These are phyloP conservation scores for Drosophila flavopinicola DNA, from an alignment of 2,888 invertebrate genomes.

Conservation along the genomic window DNA sequence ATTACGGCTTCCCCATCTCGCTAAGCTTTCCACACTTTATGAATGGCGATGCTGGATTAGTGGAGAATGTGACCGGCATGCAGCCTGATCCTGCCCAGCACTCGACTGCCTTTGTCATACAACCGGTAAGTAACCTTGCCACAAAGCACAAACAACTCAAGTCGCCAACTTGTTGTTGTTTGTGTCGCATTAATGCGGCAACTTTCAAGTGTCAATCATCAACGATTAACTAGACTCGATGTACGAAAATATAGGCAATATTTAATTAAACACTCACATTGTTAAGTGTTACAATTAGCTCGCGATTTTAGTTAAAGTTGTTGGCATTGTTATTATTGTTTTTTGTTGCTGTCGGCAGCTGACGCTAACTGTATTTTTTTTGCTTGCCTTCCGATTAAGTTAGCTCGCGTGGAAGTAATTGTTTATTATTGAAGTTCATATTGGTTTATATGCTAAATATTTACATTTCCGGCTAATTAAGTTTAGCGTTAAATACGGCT, in stretches of 20 bases:
- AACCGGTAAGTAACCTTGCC: conserved; percentile 87
- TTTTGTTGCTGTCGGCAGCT: conserved; percentile 6
- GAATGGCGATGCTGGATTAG: conserved; percentile 88
- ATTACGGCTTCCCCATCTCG: conserved; percentile 95
- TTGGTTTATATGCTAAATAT: conserved; percentile 36
- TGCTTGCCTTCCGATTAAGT: conserved; percentile 25
- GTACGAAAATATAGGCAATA: conserved; percentile 32
- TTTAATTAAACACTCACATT: conserved; percentile 40
- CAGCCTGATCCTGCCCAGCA: conserved; percentile 88
- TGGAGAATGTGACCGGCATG: conserved; percentile 88
- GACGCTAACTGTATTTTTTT: conserved; percentile 7
- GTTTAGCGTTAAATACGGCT: conserved; percentile 53
- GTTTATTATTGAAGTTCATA: conserved; percentile 28
- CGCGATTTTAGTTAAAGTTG: conserved; percentile 16
- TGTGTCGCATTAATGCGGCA: conserved; percentile 30
- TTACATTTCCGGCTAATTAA: conserved; percentile 70
- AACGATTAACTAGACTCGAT: conserved; percentile 30
- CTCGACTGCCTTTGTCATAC: conserved; percentile 89
- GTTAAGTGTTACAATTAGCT: conserved; percentile 44
- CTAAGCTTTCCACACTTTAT: conserved; percentile 95
- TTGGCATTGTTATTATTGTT: conserved; percentile 17
- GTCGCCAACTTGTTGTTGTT: conserved; percentile 20
- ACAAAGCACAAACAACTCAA: conserved; percentile 21
- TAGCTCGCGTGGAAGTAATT: conserved; percentile 41
- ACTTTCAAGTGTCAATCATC: conserved; percentile 58